Evolutionary conservation across 2,888 invertebrate species (phyloP), one percentile per base, ranked within the genome.

Genomic region (Glyphotaelius pellucidus): DNA sequence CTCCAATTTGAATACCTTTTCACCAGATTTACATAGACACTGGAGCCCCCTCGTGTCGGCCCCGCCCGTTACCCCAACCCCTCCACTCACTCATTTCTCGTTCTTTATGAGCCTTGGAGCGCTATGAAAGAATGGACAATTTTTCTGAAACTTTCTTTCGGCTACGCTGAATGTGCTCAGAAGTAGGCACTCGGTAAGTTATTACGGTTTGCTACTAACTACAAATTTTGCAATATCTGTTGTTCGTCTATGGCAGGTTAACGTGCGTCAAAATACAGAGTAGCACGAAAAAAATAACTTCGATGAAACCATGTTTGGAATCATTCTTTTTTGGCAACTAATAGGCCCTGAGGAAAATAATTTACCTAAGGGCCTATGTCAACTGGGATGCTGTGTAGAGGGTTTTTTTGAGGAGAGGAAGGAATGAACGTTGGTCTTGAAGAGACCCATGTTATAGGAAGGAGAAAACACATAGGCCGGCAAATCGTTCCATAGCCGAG

Each of bases 1-100:
- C 93, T 93, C 91, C 92, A 92, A 93, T 93, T 93, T 93, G 92
- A 93, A 93, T 93, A 93, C 93, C 93, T 93, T 93, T 93, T 92
- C 92, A 92, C 91, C 91, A 92, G 91, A 93, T 92, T 92, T 92
- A 92, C 93, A 92, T 90, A 90, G 92, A 91, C 93, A 93, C 93
- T 90, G 92, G 92, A 91, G 85, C 86, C 90, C 92, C 92, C 91
- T 92, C 91, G 89, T 91, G 85, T 85, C 86, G 31, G 38, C 79
- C 80, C 88, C 88, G 79, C 30, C 32, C 88, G 88, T 47, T 47
- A 15, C 47, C 47, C 47, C 47, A 14, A 47, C 79, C 32, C 19
- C 32, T 47, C 88, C 25, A 38, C 79, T 35, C 9, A 87, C 86
- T 86, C 52, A 47, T 89, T 89, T 89, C 88, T 90, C 90, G 81